Conservation (phyloP, 92 coral and sea anemone genomes). For the Virgularia gustaviana region DNA sequence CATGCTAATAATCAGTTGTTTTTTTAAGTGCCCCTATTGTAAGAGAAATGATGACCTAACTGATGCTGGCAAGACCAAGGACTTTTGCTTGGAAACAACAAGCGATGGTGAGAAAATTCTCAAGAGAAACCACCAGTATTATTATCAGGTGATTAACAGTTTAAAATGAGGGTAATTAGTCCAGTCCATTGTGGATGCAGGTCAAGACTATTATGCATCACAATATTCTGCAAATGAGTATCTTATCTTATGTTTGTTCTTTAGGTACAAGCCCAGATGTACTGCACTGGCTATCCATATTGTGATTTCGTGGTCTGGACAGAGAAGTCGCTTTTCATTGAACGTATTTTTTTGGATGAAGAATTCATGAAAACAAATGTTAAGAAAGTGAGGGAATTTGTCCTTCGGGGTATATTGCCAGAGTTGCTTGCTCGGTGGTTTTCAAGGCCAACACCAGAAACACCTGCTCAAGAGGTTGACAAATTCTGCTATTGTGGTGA, state of each 20-base stretch:
- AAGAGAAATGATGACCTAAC: conserved; percentile 29
- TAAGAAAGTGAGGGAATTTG: conserved; percentile 43
- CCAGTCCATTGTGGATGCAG: neutral
- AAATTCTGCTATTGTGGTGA: neutral
- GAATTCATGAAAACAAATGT: conserved; percentile 38
- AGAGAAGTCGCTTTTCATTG: conserved; percentile 44
- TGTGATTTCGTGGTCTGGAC: conserved; percentile 61
- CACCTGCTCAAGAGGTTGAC: too few species aligned
- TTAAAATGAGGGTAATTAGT: neutral
- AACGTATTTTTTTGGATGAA: conserved; percentile 49
- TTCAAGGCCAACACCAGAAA: too few species aligned
- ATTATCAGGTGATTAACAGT: conserved; percentile 3
- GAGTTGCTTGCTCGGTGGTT: conserved; percentile 13
- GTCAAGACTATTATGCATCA: neutral
- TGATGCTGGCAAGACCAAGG: conserved; percentile 26
- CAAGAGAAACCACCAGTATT: conserved; percentile 39
- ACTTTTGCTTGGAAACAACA: conserved; percentile 35
- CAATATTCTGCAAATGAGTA: neutral
- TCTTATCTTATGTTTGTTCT: neutral
- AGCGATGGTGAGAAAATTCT: conserved; percentile 16
- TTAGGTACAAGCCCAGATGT: conserved; percentile 47
- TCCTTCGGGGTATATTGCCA: conserved; percentile 49
- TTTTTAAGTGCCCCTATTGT: conserved; percentile 40
- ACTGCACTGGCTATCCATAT: conserved; percentile 35
- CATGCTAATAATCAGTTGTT: neutral